Conservation (phyloP, 2,797 vertebrate species). For the Cyclopterus lumpus region DNA sequence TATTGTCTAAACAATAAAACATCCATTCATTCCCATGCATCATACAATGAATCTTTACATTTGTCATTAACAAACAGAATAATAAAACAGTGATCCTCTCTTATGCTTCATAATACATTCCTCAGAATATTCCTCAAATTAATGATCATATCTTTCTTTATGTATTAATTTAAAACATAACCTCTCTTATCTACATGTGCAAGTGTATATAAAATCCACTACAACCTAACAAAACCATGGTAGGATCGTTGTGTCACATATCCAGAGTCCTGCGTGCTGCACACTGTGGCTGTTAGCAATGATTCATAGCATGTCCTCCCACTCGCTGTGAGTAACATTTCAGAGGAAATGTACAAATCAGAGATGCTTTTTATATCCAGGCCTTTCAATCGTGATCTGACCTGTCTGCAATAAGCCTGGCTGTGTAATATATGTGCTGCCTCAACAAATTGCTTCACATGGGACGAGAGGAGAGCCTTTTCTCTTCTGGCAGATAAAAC, state of each 20-base stretch:
- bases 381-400: conserved; percentile 79
- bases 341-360: conserved; percentile 67
- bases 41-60: too few relatives aligned
- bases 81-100: too few relatives aligned
- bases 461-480: conserved; percentile 65
- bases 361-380: conserved; percentile 74
- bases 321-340: conserved; percentile 56
- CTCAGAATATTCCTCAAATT: too few relatives aligned
- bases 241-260: conserved; percentile 2
- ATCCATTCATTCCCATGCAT: too few relatives aligned
- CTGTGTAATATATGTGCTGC: conserved; percentile 78
- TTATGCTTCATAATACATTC: too few relatives aligned
- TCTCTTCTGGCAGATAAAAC: conserved; percentile 54
- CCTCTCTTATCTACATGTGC: too few relatives aligned
- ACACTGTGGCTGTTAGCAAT: conserved; percentile 47
- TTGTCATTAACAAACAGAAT: too few relatives aligned
- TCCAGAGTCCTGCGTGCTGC: background rate
- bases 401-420: conserved; percentile 74
- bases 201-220: too few relatives aligned
- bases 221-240: too few relatives aligned
- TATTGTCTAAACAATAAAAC: too few relatives aligned
- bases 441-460: conserved; percentile 81
- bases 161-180: too few relatives aligned
- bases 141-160: too few relatives aligned
- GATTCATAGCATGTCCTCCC: conserved; percentile 65